A percentile compares a stretch with the other conserved stretches of the same genome.
phyloP scores from a whole-genome alignment of 2,113 vertebrate species.

The Lagopus muta region DNA sequence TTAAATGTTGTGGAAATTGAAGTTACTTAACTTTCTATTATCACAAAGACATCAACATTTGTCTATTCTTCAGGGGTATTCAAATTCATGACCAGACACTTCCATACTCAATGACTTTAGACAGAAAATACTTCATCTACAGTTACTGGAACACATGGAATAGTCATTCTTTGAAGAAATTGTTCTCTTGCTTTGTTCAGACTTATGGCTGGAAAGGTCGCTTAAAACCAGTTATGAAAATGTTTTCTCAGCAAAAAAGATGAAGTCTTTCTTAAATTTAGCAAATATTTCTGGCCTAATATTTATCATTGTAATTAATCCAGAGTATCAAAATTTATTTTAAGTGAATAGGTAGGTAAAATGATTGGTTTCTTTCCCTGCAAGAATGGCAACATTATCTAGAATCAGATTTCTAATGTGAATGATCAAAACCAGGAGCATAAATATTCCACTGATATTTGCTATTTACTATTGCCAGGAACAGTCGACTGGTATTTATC shows the following conservation, averaged over 20 bases:
- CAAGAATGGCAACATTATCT: not conserved
- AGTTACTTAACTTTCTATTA: not conserved
- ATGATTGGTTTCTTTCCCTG: not conserved
- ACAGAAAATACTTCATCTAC: not conserved
- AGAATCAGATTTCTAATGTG: not conserved
- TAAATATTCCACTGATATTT: not conserved
- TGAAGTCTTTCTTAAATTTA: not conserved
- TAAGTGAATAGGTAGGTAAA: not conserved
- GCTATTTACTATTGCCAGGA: not conserved
- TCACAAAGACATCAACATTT: not conserved
- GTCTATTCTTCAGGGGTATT: not conserved
- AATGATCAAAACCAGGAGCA: not conserved
- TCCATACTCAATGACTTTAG: not conserved
- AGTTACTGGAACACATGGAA: not conserved
- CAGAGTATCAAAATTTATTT: not conserved
- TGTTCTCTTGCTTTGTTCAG: not conserved
- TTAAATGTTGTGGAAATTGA: not conserved
- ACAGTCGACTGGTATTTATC: not conserved
- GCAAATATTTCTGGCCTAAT: not conserved
- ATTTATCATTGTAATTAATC: not conserved
- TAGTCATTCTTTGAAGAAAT: not conserved
- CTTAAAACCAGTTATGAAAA: not conserved
- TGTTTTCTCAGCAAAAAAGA: not conserved
- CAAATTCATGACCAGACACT: not conserved
- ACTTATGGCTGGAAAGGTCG: not conserved